Evolutionary conservation across 2,797 vertebrate genomes (phyloP), one percentile per base, ranked within the genome.

Genomic region (Rhinophrynus dorsalis): DNA sequence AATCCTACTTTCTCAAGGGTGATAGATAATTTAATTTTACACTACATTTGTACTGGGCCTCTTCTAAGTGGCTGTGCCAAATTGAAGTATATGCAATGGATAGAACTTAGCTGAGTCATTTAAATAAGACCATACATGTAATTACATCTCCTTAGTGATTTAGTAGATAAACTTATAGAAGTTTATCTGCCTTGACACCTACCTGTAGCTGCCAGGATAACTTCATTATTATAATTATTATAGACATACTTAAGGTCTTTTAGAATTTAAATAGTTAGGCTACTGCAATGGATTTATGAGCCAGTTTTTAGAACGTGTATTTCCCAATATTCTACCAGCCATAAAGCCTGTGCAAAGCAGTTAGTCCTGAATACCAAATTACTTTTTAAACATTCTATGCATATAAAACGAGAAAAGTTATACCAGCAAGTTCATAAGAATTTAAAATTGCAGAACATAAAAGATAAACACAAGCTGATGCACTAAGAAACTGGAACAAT

Each of bases 1-100:
- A 59, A 57, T 57, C 69, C 58, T 33, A 66, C 61, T 73, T 71
- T 35, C 61, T 73, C 69, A 73, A 66, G 61, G 62, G 61, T 66
- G 61, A 73, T 32, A 64, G 60, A 72, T 73, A 73, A 73, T 73
- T 73, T 66, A 66, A 73, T 66, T 73, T 66, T 66, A 73, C 70
- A 73, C 70, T 66, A 67, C 47, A 73, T 73, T 73, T 67, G 62
- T 73, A 73, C 70, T 67, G 70, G 62, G 70, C 55, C 62, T 66
- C 3, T 29, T 73, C 62, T 73, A 60, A 73, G 56, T 73, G 54
- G 54, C 70, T 73, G 56, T 73, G 70, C 70, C 69, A 67, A 73
- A 73, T 73, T 73, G 62, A 73, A 73, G 62, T 66, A 73, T 73
- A 67, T 54, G 61, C 70, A 51, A 54, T 50, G 54, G 27, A 73